These are phyloP conservation scores for Melinopterus prodromus DNA, from an alignment of 2,888 invertebrate species.

Conservation along the genomic window DNA sequence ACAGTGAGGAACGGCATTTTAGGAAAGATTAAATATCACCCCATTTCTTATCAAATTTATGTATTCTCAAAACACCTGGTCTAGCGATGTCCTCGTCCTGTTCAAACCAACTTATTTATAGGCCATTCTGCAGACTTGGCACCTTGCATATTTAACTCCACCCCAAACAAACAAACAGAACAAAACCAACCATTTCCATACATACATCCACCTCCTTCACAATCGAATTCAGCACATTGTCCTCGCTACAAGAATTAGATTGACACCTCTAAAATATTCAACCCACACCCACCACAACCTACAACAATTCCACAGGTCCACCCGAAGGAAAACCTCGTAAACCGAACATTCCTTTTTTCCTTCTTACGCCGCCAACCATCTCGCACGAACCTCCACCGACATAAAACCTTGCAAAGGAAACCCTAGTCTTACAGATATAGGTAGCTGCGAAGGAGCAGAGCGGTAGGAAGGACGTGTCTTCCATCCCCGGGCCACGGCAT, in stretches of 20 bases:
- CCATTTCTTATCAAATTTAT: too few relatives aligned
- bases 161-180: background rate
- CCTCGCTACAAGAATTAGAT: background rate
- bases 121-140: background rate
- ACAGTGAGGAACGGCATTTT: too few relatives aligned
- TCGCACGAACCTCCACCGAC: background rate
- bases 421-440: background rate
- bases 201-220: background rate
- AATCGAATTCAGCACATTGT: background rate
- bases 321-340: background rate
- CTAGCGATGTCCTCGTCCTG: background rate
- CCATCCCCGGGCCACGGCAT: constrained; percentile 20
- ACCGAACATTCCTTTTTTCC: background rate
- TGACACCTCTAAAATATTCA: background rate
- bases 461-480: background rate
- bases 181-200: background rate
- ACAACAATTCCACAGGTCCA: background rate
- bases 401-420: background rate
- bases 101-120: background rate
- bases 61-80: too few relatives aligned
- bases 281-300: background rate
- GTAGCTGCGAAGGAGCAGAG: background rate
- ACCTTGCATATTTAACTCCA: background rate
- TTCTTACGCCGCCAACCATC: background rate
- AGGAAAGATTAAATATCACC: too few relatives aligned